phyloP scores from a whole-genome alignment of 2,888 invertebrate genomes.

The Brenthis daphne region DNA sequence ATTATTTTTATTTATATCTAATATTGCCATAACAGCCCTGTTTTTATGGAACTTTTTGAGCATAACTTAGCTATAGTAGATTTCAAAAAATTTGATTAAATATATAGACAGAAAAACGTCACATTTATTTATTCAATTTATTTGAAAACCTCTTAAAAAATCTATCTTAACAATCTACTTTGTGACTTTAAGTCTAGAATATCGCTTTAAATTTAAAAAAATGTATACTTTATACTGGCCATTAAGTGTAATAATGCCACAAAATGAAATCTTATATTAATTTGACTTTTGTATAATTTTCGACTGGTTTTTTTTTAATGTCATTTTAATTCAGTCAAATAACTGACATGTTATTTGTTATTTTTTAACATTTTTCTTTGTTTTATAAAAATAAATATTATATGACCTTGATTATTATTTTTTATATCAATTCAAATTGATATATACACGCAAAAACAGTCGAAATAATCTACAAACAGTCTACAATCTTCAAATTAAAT shows the following conservation, averaged over 20 bases:
- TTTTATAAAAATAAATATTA: not conserved
- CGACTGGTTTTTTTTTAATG: not conserved
- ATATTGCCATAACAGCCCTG: conserved; percentile 70
- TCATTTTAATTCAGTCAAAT: not conserved
- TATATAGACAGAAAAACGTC: not conserved
- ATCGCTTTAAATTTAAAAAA: conserved; percentile 10
- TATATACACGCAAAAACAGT: not conserved
- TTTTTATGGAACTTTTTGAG: conserved; percentile 50
- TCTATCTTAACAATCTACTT: not conserved
- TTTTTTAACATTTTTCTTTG: too few species aligned
- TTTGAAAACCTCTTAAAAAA: not conserved
- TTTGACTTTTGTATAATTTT: not conserved
- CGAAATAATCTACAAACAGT: not conserved
- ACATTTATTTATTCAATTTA: conserved; percentile 2
- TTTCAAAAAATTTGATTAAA: conserved; percentile 1
- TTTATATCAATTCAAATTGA: not conserved
- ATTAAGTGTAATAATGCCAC: conserved; percentile 43
- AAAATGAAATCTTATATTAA: conserved; percentile 15
- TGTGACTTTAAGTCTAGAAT: conserved; percentile 14
- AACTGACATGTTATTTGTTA: not conserved
- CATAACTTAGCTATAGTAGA: conserved; percentile 29
- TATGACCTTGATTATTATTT: not conserved
- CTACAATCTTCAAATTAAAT: not conserved
- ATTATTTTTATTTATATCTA: conserved; percentile 46
- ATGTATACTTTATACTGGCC: conserved; percentile 44